Base-by-base conservation (phyloP, 1,140 invertebrate genomes). In the Drosophila pachea region DNA sequence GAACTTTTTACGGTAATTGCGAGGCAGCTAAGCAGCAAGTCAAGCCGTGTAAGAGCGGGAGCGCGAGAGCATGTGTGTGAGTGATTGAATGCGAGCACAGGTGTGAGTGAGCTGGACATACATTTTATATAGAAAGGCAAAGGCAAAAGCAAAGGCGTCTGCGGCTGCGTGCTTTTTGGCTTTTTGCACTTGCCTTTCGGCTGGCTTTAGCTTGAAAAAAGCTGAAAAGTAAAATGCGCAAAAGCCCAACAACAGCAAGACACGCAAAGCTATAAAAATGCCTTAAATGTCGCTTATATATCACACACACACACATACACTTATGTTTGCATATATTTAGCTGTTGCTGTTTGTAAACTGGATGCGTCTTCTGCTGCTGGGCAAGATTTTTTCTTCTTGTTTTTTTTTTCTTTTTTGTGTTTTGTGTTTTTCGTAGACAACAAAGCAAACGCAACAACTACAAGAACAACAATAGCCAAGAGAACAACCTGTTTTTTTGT, bases 211-310 rank as follows among this genome's bases (percentile, higher is more conserved):
- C 54, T 56, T 45, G 58, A 59, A 43, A 62, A 72, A 53, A 64
- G 54, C 47, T 55, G 22, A 72, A 66, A 73, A 62, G 63, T 68
- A 74, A 82, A 81, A 68, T 70, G 70, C 58, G 78, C 73, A 74
- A 81, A 71, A 72, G 62, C 58, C 72, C 62, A 79, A 58, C 32
- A 43, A 33, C 16, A 53, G 33, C 56, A 58, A 73, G 48, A 71
- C 72, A 78, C 76, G 76, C 72, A 79, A 78, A 78, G 72, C 72
- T 73, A 83, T 83, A 78, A 83, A 82, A 84, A 83, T 82, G 78
- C 75, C 70, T 78, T 83, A 83, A 83, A 78, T 83, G 78, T 83
- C 75, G 72, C 68, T 75, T 66, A 69, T 74, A 63, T 55, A 63
- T 73, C 54, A 63, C 62, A 71, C 68, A 59, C 43, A 50, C 16